These are phyloP conservation scores for Labeo rohita DNA, from an alignment of 2,113 vertebrate species.

Conservation along the genomic window DNA sequence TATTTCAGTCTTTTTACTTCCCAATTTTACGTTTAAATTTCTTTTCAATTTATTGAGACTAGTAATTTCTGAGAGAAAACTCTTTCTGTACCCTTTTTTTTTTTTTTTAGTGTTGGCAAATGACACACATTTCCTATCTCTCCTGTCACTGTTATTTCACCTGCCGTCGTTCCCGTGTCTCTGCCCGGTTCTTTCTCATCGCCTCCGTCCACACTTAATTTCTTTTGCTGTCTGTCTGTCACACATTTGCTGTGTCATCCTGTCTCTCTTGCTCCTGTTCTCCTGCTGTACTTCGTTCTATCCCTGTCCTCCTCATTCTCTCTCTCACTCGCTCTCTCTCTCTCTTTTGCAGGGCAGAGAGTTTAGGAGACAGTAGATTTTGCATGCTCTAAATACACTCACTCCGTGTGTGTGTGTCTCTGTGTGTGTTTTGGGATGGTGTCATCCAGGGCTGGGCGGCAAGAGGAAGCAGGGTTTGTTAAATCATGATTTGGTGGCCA, in stretches of 20 bases:
- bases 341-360: conserved; percentile 46
- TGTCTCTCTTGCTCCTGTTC: conserved; percentile 28
- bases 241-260: conserved; percentile 56
- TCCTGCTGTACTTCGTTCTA: conserved; percentile 31
- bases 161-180: background rate
- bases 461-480: conserved; percentile 40
- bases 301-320: conserved; percentile 1
- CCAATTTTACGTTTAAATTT: too few species aligned
- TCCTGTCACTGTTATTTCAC: background rate
- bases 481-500: conserved; percentile 27
- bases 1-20: too few species aligned
- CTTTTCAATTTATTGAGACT: too few species aligned
- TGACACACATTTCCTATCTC: background rate
- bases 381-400: conserved; percentile 80
- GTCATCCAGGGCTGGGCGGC: conserved; percentile 65
- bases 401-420: conserved; percentile 57
- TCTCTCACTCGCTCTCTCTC: conserved; percentile 6
- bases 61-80: too few species aligned
- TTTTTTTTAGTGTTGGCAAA: background rate
- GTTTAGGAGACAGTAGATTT: conserved; percentile 76
- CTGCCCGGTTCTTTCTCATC: conserved; percentile 38
- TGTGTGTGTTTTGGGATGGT: conserved; percentile 62
- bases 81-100: too few species aligned
- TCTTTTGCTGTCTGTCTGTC: conserved; percentile 49
- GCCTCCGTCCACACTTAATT: conserved; percentile 47